Base-by-base conservation (phyloP, 2,888 invertebrate genomes). In the Alcis repandata region DNA sequence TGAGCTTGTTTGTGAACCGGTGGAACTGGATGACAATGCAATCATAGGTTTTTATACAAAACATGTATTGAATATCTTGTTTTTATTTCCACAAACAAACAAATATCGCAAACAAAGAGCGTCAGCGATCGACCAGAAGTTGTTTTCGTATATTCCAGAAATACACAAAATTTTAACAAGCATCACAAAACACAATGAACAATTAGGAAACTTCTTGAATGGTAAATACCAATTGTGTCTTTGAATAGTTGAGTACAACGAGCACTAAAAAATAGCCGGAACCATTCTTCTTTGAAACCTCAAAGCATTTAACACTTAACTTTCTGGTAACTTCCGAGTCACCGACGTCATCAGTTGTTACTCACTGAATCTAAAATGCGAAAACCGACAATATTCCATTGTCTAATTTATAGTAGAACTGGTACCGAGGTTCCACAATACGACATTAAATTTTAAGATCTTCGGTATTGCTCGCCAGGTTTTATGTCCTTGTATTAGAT, bases 401-500 rank as follows among this genome's bases (percentile, higher is more conserved):
- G 52, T 38, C 43, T 54, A 15, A 53, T 8, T 51, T 20, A 3
- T 9, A 49, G 10, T 36, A 20, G 17, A 51, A 19, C 33, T 19
- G 17, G 51, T 7, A 48, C 46, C 20, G 13, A 59, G 13, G 27
- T 32, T 32, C 17, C 45, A 57, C 57, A 60, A 61, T 65, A 58
- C 40, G 56, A 53, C 40, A 48, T 58, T 70, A 61, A 64, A 59
- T 49, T 45, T 72, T 54, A 48, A 20, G 36, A 15, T 36, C 41
- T n/a, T 27, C 1, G 20, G 1, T 11, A 41, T 40, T 40, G 17
- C 65, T 83, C 58, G 70, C 27, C 70, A 49, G 66, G 66, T 74
- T 79, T 77, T 72, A 78, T 64, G 77, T 54, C 77, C 61, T 79
- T 85, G 76, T 84, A 83, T 86, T 79, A 76, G 73, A 72, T 79